phyloP scores from a whole-genome alignment of 2,797 vertebrate genomes.

The Thaleichthys pacificus region DNA sequence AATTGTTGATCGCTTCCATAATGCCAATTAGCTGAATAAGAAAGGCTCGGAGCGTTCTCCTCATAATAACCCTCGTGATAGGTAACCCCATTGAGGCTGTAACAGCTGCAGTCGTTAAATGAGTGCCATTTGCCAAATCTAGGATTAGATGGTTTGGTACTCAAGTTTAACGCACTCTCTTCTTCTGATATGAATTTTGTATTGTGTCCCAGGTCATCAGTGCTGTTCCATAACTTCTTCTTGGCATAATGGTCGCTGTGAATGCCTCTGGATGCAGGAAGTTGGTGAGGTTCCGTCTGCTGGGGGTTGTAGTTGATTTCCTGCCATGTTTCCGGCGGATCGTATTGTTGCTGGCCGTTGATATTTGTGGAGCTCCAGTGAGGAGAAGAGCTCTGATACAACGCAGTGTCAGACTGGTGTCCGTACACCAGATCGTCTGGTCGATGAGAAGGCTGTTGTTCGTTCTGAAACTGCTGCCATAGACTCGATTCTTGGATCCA shows the following conservation, averaged over 20 bases:
- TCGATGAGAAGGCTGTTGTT: slow-evolving; percentile 58
- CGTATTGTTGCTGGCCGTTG: slow-evolving; percentile 43
- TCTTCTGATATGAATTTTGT: slow-evolving; percentile 64
- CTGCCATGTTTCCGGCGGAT: slow-evolving; percentile 45
- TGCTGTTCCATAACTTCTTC: slow-evolving; percentile 68
- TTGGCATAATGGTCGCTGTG: slow-evolving; percentile 46
- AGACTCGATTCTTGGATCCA: slow-evolving; percentile 74
- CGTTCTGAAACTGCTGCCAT: slow-evolving; percentile 74
- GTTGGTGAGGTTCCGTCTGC: slow-evolving; percentile 38
- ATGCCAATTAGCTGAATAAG: slow-evolving; percentile 74
- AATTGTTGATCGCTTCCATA: slow-evolving; percentile 66
- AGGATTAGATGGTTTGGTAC: slow-evolving; percentile 79
- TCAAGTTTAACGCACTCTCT: slow-evolving; percentile 83
- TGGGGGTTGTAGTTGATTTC: slow-evolving; percentile 45
- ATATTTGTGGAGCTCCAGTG: slow-evolving; percentile 48
- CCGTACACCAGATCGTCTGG: slow-evolving; percentile 46
- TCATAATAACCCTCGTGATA: slow-evolving; percentile 82
- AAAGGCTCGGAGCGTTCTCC: slow-evolving; percentile 76
- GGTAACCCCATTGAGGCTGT: slow-evolving; percentile 76
- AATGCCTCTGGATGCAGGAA: slow-evolving; percentile 39
- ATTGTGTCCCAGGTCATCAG: slow-evolving; percentile 52
- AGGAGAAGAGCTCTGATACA: slow-evolving; percentile 39
- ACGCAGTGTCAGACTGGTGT: slow-evolving; percentile 38
- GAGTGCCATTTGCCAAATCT: slow-evolving; percentile 69
- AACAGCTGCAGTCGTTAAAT: slow-evolving; percentile 75